Percentiles rank a stretch among this genome's conserved stretches.
phyloP scores from a whole-genome alignment of 2,888 invertebrate genomes.

The Dermolepida albohirtum region DNA sequence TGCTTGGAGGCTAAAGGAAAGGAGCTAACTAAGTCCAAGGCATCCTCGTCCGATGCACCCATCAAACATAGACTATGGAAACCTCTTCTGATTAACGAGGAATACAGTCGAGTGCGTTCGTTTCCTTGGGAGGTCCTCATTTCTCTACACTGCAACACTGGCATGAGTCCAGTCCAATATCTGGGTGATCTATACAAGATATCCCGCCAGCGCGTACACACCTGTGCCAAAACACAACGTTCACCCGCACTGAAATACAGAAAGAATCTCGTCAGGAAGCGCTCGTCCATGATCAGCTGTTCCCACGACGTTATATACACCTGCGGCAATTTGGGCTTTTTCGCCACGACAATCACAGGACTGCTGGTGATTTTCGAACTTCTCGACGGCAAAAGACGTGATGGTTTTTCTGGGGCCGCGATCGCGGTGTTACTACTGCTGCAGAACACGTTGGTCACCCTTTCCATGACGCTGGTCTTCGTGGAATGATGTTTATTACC shows the following conservation, averaged over 20 bases:
- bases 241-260: slow-evolving; percentile 78
- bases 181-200: slow-evolving; percentile 87
- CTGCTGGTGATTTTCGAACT: slow-evolving; percentile 47
- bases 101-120: slow-evolving; percentile 76
- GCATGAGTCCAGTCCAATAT: slow-evolving; percentile 88
- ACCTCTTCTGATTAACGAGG: slow-evolving; percentile 84
- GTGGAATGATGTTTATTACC: slow-evolving; percentile 69
- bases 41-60: slow-evolving; percentile 91
- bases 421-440: slow-evolving; percentile 68
- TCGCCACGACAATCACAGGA: slow-evolving; percentile 50
- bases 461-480: slow-evolving; percentile 80
- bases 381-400: slow-evolving; percentile 60
- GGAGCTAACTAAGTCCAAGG: slow-evolving; percentile 86
- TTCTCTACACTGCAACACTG: slow-evolving; percentile 88
- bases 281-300: slow-evolving; percentile 85
- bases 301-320: slow-evolving; percentile 75
- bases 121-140: slow-evolving; percentile 72
- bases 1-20: slow-evolving; percentile 87
- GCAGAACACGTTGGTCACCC: slow-evolving; percentile 88
- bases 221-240: slow-evolving; percentile 76
- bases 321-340: slow-evolving; percentile 64
- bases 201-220: slow-evolving; percentile 90
- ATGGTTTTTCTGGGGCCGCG: slow-evolving; percentile 67
- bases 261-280: slow-evolving; percentile 87
- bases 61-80: slow-evolving; percentile 87